Evolutionary conservation across 2,113 vertebrate genomes (phyloP).

Genomic region (Anhinga rufa): DNA sequence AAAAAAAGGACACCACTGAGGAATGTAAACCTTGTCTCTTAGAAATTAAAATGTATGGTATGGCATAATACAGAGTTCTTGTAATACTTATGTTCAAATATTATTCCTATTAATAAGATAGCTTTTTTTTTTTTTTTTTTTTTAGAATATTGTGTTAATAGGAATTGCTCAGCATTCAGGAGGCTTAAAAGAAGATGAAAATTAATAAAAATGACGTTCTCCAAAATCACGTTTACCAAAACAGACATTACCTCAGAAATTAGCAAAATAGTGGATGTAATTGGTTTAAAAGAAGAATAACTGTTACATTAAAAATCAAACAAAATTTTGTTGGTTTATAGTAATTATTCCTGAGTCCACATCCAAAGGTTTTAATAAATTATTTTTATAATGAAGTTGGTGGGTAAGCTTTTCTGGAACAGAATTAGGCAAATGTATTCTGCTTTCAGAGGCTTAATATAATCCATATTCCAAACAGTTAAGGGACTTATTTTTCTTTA

Average conservation of each 20-base stretch:
- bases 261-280: neutral
- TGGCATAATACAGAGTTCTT: neutral
- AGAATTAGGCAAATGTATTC: neutral
- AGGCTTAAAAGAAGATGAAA: neutral
- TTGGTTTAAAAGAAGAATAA: neutral
- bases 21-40: neutral
- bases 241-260: neutral
- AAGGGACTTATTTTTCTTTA: neutral
- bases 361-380: neutral
- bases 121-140: neutral
- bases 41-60: neutral
- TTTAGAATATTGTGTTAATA: neutral
- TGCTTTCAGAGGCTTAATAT: neutral
- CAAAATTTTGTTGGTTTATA: neutral
- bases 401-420: neutral
- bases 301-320: neutral
- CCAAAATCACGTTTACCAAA: neutral
- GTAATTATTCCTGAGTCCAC: neutral
- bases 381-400: neutral
- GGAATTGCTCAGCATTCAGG: neutral
- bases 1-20: neutral
- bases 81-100: neutral
- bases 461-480: neutral
- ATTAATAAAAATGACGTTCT: neutral
- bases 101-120: neutral